Evolutionary conservation across 37 sponge, comb jelly and placozoan genomes (phyloP), one percentile per base, ranked within the genome.

Genomic region (Crambe crambe): DNA sequence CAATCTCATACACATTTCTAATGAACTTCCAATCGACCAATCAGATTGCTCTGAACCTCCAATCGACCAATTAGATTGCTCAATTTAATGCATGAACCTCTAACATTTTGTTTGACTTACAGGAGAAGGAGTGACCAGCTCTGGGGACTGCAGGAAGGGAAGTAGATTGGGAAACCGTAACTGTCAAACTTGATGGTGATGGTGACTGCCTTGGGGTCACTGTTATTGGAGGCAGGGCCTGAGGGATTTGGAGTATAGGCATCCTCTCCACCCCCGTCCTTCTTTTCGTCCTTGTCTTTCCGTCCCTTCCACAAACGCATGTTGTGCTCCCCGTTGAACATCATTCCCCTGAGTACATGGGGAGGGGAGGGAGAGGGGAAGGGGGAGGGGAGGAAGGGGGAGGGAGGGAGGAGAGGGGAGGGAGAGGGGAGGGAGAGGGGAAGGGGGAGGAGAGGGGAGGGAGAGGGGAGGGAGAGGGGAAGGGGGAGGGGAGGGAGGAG

Each of bases 131-230:
- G 22, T 12, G 79, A 70, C 43, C 85, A 73, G 39, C 81, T 85
- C 65, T 86, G 72, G 21, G 85, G 75, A 62, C n/a, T 34, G 42
- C 79, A 57, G 54, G 76, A 69, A 3, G 94, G 94, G 40, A 64
- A 93, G 73, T 85, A 75, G 31, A 93, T 74, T 2, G 94, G 94
- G 56, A 82, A 86, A 27, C 81, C 75, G 70, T 86, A 89, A 25
- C 83, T 60, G 38, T 85, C 86, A 68, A 93, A 82, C 71, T 82
- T 78, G 51, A 93, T 67, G 32, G 58, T 61, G 29, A 93, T 70
- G 8, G 32, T 63, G 40, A 82, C 80, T 10, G 94, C 94, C 23
- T 64, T 64, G 36, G 83, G 70, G 58, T 81, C 86, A 56, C 85
- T 83, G 73, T 93, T 93, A 69, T 77, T 85, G 70, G 79, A 74